phyloP scores from a whole-genome alignment of 1,140 invertebrate genomes.

The Cyclina sinensis region DNA sequence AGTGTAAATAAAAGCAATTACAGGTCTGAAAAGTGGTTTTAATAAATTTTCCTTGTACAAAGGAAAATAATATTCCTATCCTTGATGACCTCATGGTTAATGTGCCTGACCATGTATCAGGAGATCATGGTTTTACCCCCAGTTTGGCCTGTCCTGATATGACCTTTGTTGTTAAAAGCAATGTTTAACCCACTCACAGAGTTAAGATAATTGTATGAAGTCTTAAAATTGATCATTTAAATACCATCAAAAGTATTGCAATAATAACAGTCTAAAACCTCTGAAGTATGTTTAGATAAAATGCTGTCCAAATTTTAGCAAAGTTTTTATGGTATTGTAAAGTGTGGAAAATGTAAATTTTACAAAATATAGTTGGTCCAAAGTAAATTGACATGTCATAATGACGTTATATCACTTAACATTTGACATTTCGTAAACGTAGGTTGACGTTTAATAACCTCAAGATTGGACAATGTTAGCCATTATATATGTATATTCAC shows the following conservation, averaged over 20 bases:
- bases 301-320: background rate
- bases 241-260: background rate
- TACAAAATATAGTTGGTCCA: conserved; percentile 2
- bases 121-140: too few species aligned
- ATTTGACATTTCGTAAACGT: background rate
- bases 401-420: conserved; percentile 4
- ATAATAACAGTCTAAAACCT: background rate
- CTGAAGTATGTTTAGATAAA: background rate
- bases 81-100: too few species aligned
- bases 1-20: too few species aligned
- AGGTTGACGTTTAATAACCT: background rate
- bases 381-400: conserved; percentile 7
- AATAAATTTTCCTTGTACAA: too few species aligned
- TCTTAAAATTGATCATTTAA: background rate
- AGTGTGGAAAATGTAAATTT: background rate
- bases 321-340: background rate
- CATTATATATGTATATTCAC: background rate
- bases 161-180: too few species aligned
- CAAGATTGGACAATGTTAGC: background rate
- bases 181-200: too few species aligned
- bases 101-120: too few species aligned
- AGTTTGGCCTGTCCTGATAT: too few species aligned
- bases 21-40: too few species aligned
- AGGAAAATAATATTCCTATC: too few species aligned
- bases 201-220: too few species aligned